phyloP scores from a whole-genome alignment of 2,797 vertebrate species.

The Molossus alvarezi region DNA sequence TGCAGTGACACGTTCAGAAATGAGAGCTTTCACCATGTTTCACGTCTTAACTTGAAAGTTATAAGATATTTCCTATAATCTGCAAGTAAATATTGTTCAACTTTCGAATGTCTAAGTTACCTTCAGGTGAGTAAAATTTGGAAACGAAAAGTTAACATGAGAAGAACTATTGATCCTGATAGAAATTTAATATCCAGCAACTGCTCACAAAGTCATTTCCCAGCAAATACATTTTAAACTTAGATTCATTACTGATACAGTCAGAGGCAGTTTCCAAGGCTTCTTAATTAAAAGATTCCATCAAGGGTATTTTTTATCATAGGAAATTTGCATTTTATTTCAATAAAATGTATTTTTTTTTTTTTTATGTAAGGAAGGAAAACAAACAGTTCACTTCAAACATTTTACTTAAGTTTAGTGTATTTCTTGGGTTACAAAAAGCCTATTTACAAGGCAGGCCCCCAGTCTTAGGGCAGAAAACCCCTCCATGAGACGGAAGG shows the following conservation, averaged over 20 bases:
- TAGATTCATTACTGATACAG: conserved; percentile 47
- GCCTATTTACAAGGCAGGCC: background rate
- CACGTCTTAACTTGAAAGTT: conserved; percentile 32
- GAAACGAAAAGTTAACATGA: background rate
- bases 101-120: conserved; percentile 43
- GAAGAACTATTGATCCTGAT: conserved; percentile 64
- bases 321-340: conserved; percentile 70
- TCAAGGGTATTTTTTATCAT: conserved; percentile 46
- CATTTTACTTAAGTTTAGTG: conserved; percentile 19
- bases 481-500: background rate
- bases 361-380: conserved; percentile 25
- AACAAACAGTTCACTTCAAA: conserved; percentile 45
- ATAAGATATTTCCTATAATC: conserved; percentile 12
- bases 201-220: conserved; percentile 19
- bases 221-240: conserved; percentile 57
- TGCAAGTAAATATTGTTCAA: conserved; percentile 43
- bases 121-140: conserved; percentile 39
- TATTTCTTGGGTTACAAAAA: conserved; percentile 55
- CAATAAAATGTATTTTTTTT: conserved; percentile 50
- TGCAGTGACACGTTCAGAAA: background rate
- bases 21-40: background rate
- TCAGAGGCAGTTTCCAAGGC: conserved; percentile 16
- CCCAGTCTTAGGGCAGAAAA: background rate
- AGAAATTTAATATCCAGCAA: conserved; percentile 65
- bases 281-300: conserved; percentile 77